A percentile compares a stretch with the other conserved stretches of the same genome.
phyloP scores from a whole-genome alignment of 2,888 invertebrate genomes.

The Glaucopsyche alexis region DNA sequence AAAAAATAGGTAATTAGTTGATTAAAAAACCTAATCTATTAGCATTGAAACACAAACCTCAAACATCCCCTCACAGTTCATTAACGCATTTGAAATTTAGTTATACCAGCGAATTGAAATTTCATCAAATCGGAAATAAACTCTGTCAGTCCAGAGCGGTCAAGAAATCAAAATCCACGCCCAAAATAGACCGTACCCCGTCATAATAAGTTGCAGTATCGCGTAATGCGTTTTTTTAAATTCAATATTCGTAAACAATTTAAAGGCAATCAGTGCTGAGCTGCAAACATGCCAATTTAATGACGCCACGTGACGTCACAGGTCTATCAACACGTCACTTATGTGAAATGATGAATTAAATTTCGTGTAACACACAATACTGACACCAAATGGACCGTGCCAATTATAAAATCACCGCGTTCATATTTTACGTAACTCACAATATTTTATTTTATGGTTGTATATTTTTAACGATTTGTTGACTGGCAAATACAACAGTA shows the following conservation, averaged over 20 bases:
- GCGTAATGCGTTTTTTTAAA: slow-evolving; percentile 39
- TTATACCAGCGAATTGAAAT: slow-evolving; percentile 37
- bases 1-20: neutral
- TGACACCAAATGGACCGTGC: slow-evolving; percentile 47
- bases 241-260: slow-evolving; percentile 46
- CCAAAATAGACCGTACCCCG: slow-evolving; percentile 34
- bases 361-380: slow-evolving; percentile 52
- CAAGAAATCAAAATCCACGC: slow-evolving; percentile 18
- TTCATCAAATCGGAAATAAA: slow-evolving; percentile 40
- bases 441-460: no score
- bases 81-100: slow-evolving; percentile 36
- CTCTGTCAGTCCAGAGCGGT: slow-evolving; percentile 37
- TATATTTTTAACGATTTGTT: no score
- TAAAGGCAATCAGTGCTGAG: slow-evolving; percentile 49
- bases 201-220: slow-evolving; percentile 32
- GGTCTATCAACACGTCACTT: slow-evolving; percentile 54
- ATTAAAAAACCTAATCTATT: slow-evolving; percentile 4
- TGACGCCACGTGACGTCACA: slow-evolving; percentile 44
- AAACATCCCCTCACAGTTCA: slow-evolving; percentile 25
- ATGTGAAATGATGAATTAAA: slow-evolving; percentile 60
- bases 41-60: neutral
- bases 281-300: slow-evolving; percentile 50
- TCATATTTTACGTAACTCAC: slow-evolving; percentile 2
- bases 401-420: slow-evolving; percentile 55
- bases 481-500: no score